Conservation (phyloP, 2,888 invertebrate species). For the Lordiphosa fenestrarum region DNA sequence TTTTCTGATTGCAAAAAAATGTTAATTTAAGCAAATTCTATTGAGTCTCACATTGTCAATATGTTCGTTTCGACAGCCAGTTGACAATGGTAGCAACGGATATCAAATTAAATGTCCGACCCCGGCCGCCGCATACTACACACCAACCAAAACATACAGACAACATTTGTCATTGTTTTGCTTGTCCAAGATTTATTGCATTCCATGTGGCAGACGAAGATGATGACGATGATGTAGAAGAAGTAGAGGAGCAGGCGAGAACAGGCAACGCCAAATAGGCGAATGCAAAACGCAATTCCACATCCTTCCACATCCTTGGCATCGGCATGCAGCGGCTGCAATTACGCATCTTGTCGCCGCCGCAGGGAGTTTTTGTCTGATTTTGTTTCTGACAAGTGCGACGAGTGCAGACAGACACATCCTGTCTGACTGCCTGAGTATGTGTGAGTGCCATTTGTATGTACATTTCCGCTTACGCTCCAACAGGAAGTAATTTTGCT, state of each 20-base stretch:
- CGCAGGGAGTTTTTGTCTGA: slow-evolving; percentile 64
- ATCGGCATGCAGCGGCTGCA: slow-evolving; percentile 52
- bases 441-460: slow-evolving; percentile 57
- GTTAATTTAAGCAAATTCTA: slow-evolving; percentile 5
- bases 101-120: slow-evolving; percentile 65
- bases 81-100: slow-evolving; percentile 48
- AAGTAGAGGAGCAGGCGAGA: slow-evolving; percentile 2
- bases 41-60: slow-evolving; percentile 31
- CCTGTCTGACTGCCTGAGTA: slow-evolving; percentile 28
- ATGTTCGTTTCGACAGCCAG: slow-evolving; percentile 39
- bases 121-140: slow-evolving; percentile 42
- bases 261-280: slow-evolving; percentile 19
- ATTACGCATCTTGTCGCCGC: slow-evolving; percentile 73
- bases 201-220: slow-evolving; percentile 27
- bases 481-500: slow-evolving; percentile 76
- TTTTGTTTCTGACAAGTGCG: slow-evolving; percentile 75
- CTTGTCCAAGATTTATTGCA: slow-evolving; percentile 69
- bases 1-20: no score
- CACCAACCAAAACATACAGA: slow-evolving; percentile 9
- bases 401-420: slow-evolving; percentile 37
- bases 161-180: slow-evolving; percentile 70
- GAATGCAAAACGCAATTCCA: slow-evolving; percentile 35
- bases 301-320: slow-evolving; percentile 54
- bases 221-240: background rate
- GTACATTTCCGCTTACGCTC: slow-evolving; percentile 70